Evolutionary conservation across 2,888 invertebrate genomes (phyloP).

Genomic region (Xanthia togata): DNA sequence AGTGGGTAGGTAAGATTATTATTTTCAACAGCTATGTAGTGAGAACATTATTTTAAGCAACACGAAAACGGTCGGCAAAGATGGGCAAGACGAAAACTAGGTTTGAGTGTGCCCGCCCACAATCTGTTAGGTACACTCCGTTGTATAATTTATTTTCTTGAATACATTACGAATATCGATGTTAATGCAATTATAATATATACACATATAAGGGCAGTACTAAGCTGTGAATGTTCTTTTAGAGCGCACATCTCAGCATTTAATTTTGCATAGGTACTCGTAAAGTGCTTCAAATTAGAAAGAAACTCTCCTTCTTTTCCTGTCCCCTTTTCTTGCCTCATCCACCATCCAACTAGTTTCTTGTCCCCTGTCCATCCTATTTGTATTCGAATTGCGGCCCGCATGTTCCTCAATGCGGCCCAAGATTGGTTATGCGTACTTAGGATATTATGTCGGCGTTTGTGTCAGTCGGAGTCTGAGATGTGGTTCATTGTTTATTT

Average conservation of each 20-base stretch:
- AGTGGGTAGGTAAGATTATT: not conserved
- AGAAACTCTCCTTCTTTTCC: not conserved
- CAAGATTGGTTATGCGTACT: constrained; percentile 68
- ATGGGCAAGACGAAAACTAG: not conserved
- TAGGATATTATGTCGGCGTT: constrained; percentile 59
- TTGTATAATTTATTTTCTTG: not conserved
- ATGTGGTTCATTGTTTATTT: constrained; percentile 45
- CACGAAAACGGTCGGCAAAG: not conserved
- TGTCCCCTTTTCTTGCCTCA: constrained; percentile 7
- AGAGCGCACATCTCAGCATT: not conserved
- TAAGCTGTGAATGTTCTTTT: not conserved
- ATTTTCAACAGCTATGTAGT: not conserved
- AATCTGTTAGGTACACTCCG: not conserved
- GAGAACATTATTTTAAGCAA: too few species aligned
- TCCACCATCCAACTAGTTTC: constrained; percentile 14
- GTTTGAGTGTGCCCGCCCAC: not conserved
- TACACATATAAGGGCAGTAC: too few species aligned
- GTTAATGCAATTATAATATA: too few species aligned
- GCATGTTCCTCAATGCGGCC: constrained; percentile 58
- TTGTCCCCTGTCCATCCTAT: constrained; percentile 54
- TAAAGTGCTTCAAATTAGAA: not conserved
- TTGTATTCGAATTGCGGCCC: constrained; percentile 67
- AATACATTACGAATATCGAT: not conserved
- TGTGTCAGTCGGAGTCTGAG: constrained; percentile 40
- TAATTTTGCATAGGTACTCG: too few species aligned